Evolutionary conservation across 2,888 invertebrate genomes (phyloP), one percentile per base, ranked within the genome.

Genomic region (Epistrophe eligans): DNA sequence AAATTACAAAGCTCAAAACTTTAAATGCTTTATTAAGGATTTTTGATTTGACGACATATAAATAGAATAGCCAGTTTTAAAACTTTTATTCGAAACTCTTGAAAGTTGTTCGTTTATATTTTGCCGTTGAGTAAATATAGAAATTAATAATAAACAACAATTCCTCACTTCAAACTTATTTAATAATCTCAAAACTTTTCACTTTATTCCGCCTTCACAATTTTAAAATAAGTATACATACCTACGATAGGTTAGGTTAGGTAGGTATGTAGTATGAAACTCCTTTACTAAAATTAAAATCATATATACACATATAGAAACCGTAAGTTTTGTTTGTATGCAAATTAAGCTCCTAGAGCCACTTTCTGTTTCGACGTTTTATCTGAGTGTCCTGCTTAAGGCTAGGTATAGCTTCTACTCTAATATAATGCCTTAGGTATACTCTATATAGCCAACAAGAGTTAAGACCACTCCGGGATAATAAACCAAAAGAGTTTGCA

Each of bases 401-500:
- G 28, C 55, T 52, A 13, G 19, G 48, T 48, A 71, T 50, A 50
- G 57, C 32, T 24, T 2, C 32, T 24, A 19, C 50, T 11, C 50
- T 6, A 28, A 55, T 55, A 55, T 24, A 24, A 24, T 24, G 24
- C 24, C 24, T 3, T 28, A 8, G 8, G 8, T 1, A 2, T 1
- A 7, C 15, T 52, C 5, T 24, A 52, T 50, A 40, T 32, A 67
- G 17, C 50, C 15, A 19, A 38, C 67, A 67, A 38, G 15, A 15
- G 11, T 77, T 81, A 81, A 48, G 40, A 28, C 73, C 81, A 77
- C 81, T 85, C 45, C 13, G 62, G 77, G 19, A 62, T 45, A 81
- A 80, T 81, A 81, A 81, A 85, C 77, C 72, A 40, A 70, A 50
- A 67, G 38, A 62, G 66, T 60, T 72, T 24, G 48, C 71, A 77